Base-by-base conservation (phyloP, 2,113 vertebrate genomes). In the Atrichornis clamosus region DNA sequence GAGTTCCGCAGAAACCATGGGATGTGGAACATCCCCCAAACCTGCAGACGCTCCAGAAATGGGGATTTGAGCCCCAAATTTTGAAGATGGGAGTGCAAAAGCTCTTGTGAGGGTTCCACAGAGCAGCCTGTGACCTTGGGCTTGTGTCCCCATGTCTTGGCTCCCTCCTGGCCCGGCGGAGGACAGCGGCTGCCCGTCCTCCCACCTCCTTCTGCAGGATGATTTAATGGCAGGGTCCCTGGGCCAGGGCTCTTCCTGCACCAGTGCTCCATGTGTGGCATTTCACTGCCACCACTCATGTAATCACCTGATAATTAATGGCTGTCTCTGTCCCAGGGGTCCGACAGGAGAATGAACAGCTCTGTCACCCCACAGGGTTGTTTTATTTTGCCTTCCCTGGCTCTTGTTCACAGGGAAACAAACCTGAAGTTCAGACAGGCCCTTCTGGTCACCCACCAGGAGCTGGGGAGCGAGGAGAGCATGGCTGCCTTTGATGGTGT, bases 351-450 rank as follows among this genome's bases (percentile, higher is more conserved):
- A 35, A 74, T n/a, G 28, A 58, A 28, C 24, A 49, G 26, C 68
- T 78, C 73, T 78, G 39, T n/a, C 44, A 41, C 52, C 47, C 28
- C 28, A 5, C 30, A 8, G 11, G 5, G 8, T 21, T 26, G 33
- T 50, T 91, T 60, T 9, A 32, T 58, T 69, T 37, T 35, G 27
- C 70, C 24, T 46, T 82, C 27, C 17, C 33, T 63, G 30, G 72
- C 32, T 84, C 41, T 78, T 58, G 10, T 68, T 81, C 28, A 10
- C 97, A 99, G 99, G 83, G 99, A 99, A 97, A 99, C 98, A 26
- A 99, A 99, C 92, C 90, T 99, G 69, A 99, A 99, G 97, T 99
- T 98, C 96, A 97, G 98, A 24, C 99, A 99, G 95, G 99, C 99
- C 9, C 97, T 98, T 19, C 44, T 59, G 21, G 75, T 97, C n/a